Evolutionary conservation across 1,140 invertebrate genomes (phyloP).

Genomic region (Episyrphus balteatus): DNA sequence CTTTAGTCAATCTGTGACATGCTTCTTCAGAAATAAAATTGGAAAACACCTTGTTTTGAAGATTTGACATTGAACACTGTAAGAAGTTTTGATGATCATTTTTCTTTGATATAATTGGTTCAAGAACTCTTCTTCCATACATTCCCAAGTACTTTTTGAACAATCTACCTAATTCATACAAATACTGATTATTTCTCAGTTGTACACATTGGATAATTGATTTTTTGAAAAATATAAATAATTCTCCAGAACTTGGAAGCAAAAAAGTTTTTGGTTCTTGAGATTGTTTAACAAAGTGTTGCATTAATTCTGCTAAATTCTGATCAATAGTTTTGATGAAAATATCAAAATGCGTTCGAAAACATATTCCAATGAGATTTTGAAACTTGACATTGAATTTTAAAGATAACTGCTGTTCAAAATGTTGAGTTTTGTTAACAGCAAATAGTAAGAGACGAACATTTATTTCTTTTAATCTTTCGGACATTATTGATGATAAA

Average conservation of each 20-base stretch:
- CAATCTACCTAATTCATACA: conserved; percentile 71
- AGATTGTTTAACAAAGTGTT: conserved; percentile 59
- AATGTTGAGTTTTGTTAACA: conserved; percentile 83
- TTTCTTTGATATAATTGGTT: conserved; percentile 68
- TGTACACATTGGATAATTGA: conserved; percentile 93
- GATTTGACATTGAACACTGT: conserved; percentile 37
- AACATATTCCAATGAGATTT: conserved; percentile 75
- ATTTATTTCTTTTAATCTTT: conserved; percentile 74
- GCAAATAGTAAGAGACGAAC: conserved; percentile 89
- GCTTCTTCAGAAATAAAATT: conserved; percentile 75
- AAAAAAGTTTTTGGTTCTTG: conserved; percentile 37
- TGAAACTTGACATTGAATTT: too few species aligned
- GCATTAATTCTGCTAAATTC: conserved; percentile 71
- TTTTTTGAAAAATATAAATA: conserved; percentile 86
- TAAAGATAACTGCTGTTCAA: conserved; percentile 80
- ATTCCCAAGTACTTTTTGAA: conserved; percentile 89
- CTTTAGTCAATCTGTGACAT: conserved; percentile 55
- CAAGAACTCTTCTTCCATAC: conserved; percentile 72
- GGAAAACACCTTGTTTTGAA: conserved; percentile 59
- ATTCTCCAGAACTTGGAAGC: conserved; percentile 80
- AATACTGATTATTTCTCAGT: conserved; percentile 71
- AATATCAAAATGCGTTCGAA: conserved; percentile 80
- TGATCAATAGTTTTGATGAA: conserved; percentile 84
- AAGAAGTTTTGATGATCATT: conserved; percentile 21
- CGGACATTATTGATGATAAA: conserved; percentile 69